These are phyloP conservation scores for Oxytorus armatus DNA, from an alignment of 2,888 invertebrate species.

Conservation along the genomic window DNA sequence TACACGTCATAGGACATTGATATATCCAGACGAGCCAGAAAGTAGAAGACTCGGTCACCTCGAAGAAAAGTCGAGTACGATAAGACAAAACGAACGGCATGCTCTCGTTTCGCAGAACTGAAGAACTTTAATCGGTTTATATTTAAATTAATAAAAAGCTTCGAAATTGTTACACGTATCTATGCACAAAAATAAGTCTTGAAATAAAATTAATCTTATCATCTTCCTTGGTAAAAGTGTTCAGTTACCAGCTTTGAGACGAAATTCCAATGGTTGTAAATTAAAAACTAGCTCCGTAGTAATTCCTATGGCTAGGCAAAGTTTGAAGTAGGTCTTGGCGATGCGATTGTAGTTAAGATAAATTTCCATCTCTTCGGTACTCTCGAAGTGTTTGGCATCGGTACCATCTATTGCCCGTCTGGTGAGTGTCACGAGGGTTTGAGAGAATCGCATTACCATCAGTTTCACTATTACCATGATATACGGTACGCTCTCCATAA, in stretches of 20 bases:
- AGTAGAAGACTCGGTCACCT: conserved; percentile 42
- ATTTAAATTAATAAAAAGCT: too few species aligned
- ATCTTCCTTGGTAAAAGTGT: not conserved
- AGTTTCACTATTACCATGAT: conserved; percentile 53
- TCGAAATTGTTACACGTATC: too few species aligned
- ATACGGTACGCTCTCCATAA: conserved; percentile 19
- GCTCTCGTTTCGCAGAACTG: conserved; percentile 47
- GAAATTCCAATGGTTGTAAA: conserved; percentile 54
- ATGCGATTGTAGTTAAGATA: conserved; percentile 64
- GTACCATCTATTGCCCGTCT: conserved; percentile 17
- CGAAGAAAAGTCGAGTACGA: conserved; percentile 51
- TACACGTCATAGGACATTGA: conserved; percentile 57
- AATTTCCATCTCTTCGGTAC: conserved; percentile 55
- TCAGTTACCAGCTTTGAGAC: conserved; percentile 61
- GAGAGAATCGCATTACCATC: conserved; percentile 57
- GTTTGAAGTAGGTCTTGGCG: conserved; percentile 52
- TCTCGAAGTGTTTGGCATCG: conserved; percentile 35
- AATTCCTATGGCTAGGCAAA: conserved; percentile 40
- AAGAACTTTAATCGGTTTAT: conserved; percentile 29
- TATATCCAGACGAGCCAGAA: conserved; percentile 48
- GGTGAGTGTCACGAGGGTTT: conserved; percentile 40
- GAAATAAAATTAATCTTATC: not conserved
- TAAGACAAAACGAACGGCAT: conserved; percentile 55
- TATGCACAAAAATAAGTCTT: too few species aligned
- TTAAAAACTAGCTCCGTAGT: conserved; percentile 42